phyloP scores from a whole-genome alignment of 2,888 invertebrate genomes.

The Anticlea derivata region DNA sequence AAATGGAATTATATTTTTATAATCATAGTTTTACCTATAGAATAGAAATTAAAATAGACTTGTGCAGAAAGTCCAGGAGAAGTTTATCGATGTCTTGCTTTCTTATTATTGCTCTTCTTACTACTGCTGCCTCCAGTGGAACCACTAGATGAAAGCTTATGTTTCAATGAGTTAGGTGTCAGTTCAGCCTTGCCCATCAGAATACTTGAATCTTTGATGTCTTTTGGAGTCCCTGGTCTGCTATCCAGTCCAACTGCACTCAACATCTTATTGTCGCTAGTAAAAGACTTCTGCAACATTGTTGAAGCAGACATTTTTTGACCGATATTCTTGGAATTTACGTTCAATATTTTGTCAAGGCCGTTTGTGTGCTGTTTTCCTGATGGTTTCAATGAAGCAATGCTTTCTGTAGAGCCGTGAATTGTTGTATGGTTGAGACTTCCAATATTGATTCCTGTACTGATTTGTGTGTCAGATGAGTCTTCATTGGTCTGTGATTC shows the following conservation, averaged over 20 bases:
- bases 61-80: background rate
- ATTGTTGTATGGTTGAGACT: conserved; percentile 76
- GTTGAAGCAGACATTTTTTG: conserved; percentile 66
- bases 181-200: conserved; percentile 65
- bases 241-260: conserved; percentile 71
- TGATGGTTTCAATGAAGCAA: conserved; percentile 71
- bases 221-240: conserved; percentile 77
- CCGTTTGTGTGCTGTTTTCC: conserved; percentile 81
- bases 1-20: conserved; percentile 30
- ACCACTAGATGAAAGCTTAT: conserved; percentile 71
- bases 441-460: conserved; percentile 70
- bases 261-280: conserved; percentile 71
- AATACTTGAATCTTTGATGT: conserved; percentile 63
- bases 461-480: conserved; percentile 87
- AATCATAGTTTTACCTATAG: too few relatives aligned
- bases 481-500: conserved; percentile 93
- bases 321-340: conserved; percentile 66
- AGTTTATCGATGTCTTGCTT: conserved; percentile 90
- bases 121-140: conserved; percentile 78
- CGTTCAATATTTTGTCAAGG: conserved; percentile 68
- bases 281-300: conserved; percentile 71
- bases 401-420: conserved; percentile 78
- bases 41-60: too few relatives aligned
- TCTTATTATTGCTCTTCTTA: conserved; percentile 92
- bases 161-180: conserved; percentile 77